Evolutionary conservation across 1,140 invertebrate species (phyloP), one percentile per base, ranked within the genome.

Genomic region (Drosophila sturtevanti): DNA sequence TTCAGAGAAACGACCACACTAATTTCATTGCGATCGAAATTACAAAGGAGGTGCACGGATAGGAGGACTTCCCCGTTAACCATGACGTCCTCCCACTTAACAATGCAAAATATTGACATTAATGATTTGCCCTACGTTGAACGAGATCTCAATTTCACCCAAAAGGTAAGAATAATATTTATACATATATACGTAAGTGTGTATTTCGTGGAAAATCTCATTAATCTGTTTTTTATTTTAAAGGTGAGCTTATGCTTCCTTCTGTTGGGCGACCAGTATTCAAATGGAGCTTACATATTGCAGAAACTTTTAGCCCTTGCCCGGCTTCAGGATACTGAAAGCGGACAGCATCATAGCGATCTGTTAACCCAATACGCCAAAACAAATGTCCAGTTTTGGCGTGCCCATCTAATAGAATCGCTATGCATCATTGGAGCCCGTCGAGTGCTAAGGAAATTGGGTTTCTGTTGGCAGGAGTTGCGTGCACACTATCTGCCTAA

Each of bases 51-150:
- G 6, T 44, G 16, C 18, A 10, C n/a, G 1, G 4, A 18, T n/a
- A 27, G 10, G 41, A 61, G 74, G 68, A 37, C 61, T 81, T 86
- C 70, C 69, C 81, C 69, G 56, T 4, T 12, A 1, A 16, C 52
- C 9, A 52, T n/a, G 3, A 35, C 38, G 72, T 35, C 41, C 31
- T 9, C 1, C 9, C 38, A 58, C 22, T 5, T 3, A 51, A 77
- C n/a, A 21, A 51, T 89, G 35, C 37, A 75, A 9, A 69, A 38
- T 11, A 69, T 91, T 0, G 38, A 90, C 22, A 18, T 84, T 0
- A 73, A 79, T 6, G 90, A 91, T 65, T 65, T 91, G 16, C 58
- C 75, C n/a, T 87, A 85, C 62, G 44, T 90, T 5, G 90, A 91
- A 55, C 58, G 56, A 0, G 90, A 91, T 78, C 68, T 91, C 0